A percentile compares a stretch with the other conserved stretches of the same genome.
phyloP scores from a whole-genome alignment of 2,113 vertebrate species.

The Pteruthius melanotis region DNA sequence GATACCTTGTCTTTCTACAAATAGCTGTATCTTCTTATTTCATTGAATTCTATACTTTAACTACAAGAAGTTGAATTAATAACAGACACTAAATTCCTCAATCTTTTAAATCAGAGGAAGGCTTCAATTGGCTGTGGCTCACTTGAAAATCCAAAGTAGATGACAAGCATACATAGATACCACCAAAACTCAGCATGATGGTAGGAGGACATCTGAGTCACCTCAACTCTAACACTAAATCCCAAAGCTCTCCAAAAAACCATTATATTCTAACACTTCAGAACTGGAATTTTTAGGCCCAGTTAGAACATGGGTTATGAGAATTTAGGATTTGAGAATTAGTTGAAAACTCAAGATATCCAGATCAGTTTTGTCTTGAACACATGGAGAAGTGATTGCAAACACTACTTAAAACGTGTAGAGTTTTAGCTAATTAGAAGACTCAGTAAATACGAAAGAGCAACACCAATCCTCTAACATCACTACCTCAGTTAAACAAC shows the following conservation, averaged over 20 bases:
- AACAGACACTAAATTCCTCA: neutral
- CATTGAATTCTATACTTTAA: neutral
- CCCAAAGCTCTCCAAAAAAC: neutral
- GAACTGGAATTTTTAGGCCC: neutral
- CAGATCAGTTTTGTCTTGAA: neutral
- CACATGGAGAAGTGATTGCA: neutral
- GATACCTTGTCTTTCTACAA: neutral
- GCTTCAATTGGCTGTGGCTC: neutral
- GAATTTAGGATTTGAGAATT: neutral
- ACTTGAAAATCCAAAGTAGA: neutral
- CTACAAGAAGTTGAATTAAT: neutral
- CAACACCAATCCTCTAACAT: neutral
- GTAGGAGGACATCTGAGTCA: neutral
- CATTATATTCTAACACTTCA: neutral
- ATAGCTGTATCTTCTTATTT: neutral
- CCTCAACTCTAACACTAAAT: neutral
- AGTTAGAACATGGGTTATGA: neutral
- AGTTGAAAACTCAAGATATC: neutral
- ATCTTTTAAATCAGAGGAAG: neutral
- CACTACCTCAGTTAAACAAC: neutral
- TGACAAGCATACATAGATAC: fast-evolving
- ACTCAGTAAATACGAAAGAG: neutral
- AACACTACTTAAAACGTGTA: neutral
- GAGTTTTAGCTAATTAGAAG: neutral
- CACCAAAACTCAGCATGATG: fast-evolving